Percentiles rank a stretch among this genome's conserved stretches.
Evolutionary conservation across 2,888 invertebrate species (phyloP).

Genomic region (Leucoma salicis): DNA sequence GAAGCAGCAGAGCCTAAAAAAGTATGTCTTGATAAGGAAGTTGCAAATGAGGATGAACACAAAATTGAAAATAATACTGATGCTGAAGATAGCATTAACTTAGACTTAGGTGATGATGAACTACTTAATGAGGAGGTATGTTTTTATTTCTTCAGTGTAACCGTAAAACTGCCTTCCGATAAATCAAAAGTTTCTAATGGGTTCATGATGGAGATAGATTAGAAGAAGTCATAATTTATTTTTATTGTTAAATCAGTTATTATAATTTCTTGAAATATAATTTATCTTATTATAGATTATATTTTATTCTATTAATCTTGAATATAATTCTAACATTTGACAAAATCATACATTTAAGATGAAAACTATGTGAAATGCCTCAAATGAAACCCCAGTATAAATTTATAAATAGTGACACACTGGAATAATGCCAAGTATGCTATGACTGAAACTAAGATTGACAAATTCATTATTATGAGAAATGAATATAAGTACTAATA

Average conservation of each 20-base stretch:
- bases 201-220: slow-evolving; percentile 69
- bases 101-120: slow-evolving; percentile 91
- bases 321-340: slow-evolving; percentile 14
- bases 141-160: slow-evolving; percentile 75
- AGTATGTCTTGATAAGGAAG: slow-evolving; percentile 60
- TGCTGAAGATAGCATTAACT: slow-evolving; percentile 90
- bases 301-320: slow-evolving; percentile 30
- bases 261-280: slow-evolving; percentile 24
- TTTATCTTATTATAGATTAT: slow-evolving; percentile 9
- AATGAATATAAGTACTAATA: no score
- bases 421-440: slow-evolving; percentile 46
- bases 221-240: slow-evolving; percentile 17
- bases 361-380: slow-evolving; percentile 1
- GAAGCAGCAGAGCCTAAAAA: slow-evolving; percentile 65
- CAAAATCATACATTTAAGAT: background rate
- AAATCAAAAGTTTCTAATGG: slow-evolving; percentile 54
- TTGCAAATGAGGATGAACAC: slow-evolving; percentile 59
- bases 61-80: slow-evolving; percentile 83
- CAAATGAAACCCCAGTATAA: slow-evolving; percentile 17
- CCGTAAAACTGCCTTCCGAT: slow-evolving; percentile 56
- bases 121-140: slow-evolving; percentile 89
- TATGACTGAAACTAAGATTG: background rate
- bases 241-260: slow-evolving; percentile 5
- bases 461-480: slow-evolving; percentile 3
- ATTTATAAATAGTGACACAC: slow-evolving; percentile 33